phyloP scores from a whole-genome alignment of 2,888 invertebrate species.

The Odontothrips loti region DNA sequence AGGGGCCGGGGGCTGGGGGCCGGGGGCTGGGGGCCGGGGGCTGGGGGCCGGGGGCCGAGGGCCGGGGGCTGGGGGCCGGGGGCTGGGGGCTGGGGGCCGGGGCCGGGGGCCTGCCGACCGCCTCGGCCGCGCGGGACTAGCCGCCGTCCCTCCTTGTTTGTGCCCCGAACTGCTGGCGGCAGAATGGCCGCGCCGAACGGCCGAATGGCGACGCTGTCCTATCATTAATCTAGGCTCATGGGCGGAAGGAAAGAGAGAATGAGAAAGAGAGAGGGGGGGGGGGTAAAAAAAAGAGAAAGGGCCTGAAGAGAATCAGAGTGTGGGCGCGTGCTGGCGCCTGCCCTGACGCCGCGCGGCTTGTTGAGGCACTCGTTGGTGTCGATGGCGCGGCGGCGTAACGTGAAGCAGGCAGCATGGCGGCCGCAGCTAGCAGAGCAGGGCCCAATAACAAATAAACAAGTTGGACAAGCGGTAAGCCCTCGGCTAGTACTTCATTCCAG shows the following conservation, averaged over 20 bases:
- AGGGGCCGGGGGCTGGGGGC: no score
- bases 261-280: neutral
- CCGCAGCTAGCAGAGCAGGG: neutral
- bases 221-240: conserved; percentile 5
- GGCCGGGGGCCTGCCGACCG: no score
- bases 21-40: no score
- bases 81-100: no score
- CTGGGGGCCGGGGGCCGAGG: no score
- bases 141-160: neutral
- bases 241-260: neutral
- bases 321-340: neutral
- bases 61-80: no score
- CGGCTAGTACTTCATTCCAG: no score
- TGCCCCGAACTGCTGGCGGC: neutral
- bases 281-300: neutral
- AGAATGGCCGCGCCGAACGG: neutral
- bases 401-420: neutral
- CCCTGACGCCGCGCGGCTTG: neutral
- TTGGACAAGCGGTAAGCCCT: neutral
- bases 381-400: neutral
- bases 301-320: neutral
- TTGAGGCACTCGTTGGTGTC: neutral
- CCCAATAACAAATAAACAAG: neutral
- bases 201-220: neutral
- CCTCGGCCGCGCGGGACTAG: no score